phyloP scores from a whole-genome alignment of 2,113 vertebrate species.

The Hemiscyllium ocellatum region DNA sequence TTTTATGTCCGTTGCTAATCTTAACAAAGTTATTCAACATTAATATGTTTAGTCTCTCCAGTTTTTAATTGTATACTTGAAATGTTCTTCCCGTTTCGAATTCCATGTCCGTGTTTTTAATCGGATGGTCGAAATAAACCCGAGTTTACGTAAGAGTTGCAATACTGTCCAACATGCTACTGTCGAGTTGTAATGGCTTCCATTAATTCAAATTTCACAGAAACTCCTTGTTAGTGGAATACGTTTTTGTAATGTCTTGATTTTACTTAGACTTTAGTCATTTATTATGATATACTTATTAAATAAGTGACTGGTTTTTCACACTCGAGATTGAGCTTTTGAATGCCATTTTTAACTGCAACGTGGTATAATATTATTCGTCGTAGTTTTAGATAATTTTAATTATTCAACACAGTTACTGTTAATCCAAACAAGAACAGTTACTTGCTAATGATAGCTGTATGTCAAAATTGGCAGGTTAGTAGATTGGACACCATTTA shows the following conservation, averaged over 20 bases:
- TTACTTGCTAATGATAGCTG: background rate
- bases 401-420: background rate
- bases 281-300: background rate
- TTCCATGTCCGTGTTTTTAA: constrained; percentile 17
- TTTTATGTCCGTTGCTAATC: background rate
- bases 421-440: background rate
- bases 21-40: too few species aligned
- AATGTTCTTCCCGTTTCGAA: background rate
- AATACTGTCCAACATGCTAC: background rate
- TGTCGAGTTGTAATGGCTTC: background rate
- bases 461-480: background rate
- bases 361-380: background rate
- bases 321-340: background rate
- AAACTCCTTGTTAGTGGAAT: background rate
- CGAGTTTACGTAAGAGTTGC: constrained; percentile 25
- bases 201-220: background rate
- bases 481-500: background rate
- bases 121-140: background rate
- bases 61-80: background rate
- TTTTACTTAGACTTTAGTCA: background rate
- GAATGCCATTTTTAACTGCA: background rate
- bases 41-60: too few species aligned
- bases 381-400: background rate
- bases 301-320: background rate
- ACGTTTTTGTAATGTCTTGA: background rate